Evolutionary conservation across 2,113 vertebrate species (phyloP).

Genomic region (Tretioscincus oriximinensis): DNA sequence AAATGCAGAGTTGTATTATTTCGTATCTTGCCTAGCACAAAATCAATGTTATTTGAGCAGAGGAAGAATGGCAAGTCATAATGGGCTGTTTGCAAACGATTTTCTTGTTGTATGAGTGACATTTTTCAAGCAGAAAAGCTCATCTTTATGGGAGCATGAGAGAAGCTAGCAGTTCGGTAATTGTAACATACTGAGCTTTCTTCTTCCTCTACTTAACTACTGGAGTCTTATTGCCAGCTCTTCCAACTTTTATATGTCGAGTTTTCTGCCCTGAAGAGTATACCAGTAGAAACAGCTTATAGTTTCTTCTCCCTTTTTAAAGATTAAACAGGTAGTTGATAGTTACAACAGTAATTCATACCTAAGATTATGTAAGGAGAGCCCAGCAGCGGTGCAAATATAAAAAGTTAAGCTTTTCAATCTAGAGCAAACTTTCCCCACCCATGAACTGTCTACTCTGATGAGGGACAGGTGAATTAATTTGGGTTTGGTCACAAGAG

Average conservation of each 20-base stretch:
- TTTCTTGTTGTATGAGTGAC: background rate
- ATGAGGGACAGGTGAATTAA: too few relatives aligned
- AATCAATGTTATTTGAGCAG: background rate
- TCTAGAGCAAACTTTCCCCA: background rate
- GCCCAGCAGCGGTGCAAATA: background rate
- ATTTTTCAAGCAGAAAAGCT: background rate
- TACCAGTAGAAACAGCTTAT: too few relatives aligned
- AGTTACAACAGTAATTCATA: too few relatives aligned
- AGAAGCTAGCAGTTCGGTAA: background rate
- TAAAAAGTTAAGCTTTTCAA: background rate
- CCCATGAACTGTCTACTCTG: too few relatives aligned
- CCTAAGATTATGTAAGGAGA: too few relatives aligned
- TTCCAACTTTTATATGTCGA: background rate
- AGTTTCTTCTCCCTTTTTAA: too few relatives aligned
- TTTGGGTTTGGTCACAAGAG: too few relatives aligned
- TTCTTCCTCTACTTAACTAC: background rate
- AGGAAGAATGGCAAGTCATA: background rate
- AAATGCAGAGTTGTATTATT: background rate
- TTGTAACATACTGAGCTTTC: background rate
- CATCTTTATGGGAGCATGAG: background rate
- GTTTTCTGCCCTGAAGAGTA: background rate
- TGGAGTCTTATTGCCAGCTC: background rate
- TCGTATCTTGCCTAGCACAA: background rate
- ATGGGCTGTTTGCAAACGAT: too few relatives aligned
- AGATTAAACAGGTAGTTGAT: too few relatives aligned